Base-by-base conservation (phyloP, 2,113 vertebrate genomes). In the Hiodon alosoides region DNA sequence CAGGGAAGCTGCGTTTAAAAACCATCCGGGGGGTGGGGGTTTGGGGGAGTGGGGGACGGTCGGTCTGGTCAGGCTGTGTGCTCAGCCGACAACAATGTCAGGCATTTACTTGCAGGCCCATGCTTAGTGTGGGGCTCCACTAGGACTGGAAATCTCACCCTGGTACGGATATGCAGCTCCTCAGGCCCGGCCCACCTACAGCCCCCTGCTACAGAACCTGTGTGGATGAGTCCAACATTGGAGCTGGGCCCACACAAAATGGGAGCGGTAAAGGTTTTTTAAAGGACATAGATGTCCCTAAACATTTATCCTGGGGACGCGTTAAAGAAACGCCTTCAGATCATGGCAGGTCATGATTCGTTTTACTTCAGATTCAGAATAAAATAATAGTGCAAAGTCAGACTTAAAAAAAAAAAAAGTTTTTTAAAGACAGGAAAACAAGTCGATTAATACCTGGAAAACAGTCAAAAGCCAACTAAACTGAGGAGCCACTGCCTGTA, bases 161-260 rank as follows among this genome's bases (percentile, higher is more conserved):
- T 73, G 47, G 74, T 64, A 64, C 64, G 64, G 67, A 72, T 14
- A 68, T 66, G 79, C 79, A 69, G 55, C 76, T 11, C 83, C 73
- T 81, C 75, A 81, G 58, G 77, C 68, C 77, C 77, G 79, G 77
- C 86, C 85, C 31, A 31, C 31, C 31, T 31, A 31, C 31, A 31
- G 57, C 76, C 68, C 80, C 80, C 74, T 78, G 76, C 31, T 31
- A 31, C 31, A 31, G 31, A 31, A 31, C 31, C 31, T 31, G 31
- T 31, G 31, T 67, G 60, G 68, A 79, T 72, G 75, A 53, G 77
- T 69, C 1, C n/a, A 53, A 10, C 61, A 57, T 31, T 31, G 67
- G 46, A 85, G 84, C 79, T 78, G 68, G 79, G 81, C 83, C 79
- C 77, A 9, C 48, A 74, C 55, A 9, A 2, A 79, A 77, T 9